Conservation (phyloP, 2,888 invertebrate species). For the Apodemia mormo region DNA sequence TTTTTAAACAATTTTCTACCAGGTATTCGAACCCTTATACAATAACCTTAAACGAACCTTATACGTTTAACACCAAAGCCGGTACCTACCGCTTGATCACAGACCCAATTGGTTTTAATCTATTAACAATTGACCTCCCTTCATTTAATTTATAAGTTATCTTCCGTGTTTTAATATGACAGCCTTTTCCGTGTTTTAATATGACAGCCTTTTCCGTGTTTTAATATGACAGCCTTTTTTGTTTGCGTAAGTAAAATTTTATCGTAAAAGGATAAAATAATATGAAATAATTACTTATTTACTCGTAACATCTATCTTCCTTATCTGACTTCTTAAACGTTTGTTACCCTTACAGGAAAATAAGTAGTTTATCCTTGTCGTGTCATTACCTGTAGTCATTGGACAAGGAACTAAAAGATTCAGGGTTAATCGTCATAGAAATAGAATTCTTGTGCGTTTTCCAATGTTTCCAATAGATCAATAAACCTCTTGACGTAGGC, state of each 20-base stretch:
- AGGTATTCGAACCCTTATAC: too few relatives aligned
- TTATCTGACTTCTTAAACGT: not conserved
- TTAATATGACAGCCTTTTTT: not conserved
- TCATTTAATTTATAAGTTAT: too few relatives aligned
- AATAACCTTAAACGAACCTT: too few relatives aligned
- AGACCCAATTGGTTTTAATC: too few relatives aligned
- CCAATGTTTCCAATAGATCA: not conserved
- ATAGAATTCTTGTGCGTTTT: not conserved
- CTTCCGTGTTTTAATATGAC: too few relatives aligned
- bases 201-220: too few relatives aligned
- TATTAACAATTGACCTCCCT: too few relatives aligned
- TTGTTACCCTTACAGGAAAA: slow-evolving; percentile 6
- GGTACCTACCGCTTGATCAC: too few relatives aligned
- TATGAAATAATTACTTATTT: not conserved
- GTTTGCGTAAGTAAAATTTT: not conserved
- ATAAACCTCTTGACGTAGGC: too few relatives aligned
- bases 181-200: too few relatives aligned
- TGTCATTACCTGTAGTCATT: not conserved
- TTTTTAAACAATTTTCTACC: too few relatives aligned
- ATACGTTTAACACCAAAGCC: too few relatives aligned
- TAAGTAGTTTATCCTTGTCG: not conserved
- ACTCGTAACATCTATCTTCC: not conserved
- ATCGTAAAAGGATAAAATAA: not conserved
- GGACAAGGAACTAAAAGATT: not conserved
- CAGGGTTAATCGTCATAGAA: not conserved